Evolutionary conservation across 2,113 vertebrate genomes (phyloP), one percentile per base, ranked within the genome.

Genomic region (Calyptommatus sinebrachiatus): DNA sequence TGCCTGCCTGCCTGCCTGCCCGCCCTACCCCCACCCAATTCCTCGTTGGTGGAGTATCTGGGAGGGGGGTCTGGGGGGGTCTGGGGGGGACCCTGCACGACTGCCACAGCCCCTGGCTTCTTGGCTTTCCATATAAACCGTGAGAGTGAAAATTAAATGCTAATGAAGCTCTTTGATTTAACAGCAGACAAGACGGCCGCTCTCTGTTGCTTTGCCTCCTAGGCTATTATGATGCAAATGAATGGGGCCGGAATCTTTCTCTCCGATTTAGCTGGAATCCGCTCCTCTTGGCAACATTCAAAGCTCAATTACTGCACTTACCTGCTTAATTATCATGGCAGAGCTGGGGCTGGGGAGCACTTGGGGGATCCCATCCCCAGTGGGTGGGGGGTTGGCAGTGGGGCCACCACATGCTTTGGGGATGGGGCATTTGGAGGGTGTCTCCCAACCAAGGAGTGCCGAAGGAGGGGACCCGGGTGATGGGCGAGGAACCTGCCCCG

Each of bases 181-280:
- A 26, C 84, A 81, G 85, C 79, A 71, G 86, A 84, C 81, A 82
- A 85, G 85, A 68, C 79, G 3, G 7, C 80, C 79, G 80, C 81
- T 66, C 12, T 57, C 45, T 10, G 76, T n/a, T 35, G 76, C 81
- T 31, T 45, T 18, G 62, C 81, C 75, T 78, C 71, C 21, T 31
- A 29, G 86, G 89, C 93, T 92, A 94, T 95, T 95, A 94, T 96
- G 95, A 96, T 96, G 95, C 87, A 96, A 96, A 96, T 95, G 81
- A 90, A 73, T 65, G 75, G 74, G 90, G 92, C 92, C 87, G 93
- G 89, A 87, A 91, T 91, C 92, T 93, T 93, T 94, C 91, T 89
- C 90, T 80, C 82, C 48, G 77, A 66, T 89, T 88, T 72, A 81
- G 89, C 91, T 89, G 90, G 88, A 89, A 81, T 86, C 83, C 83